These are phyloP conservation scores for Rhabdornis inornatus DNA, from an alignment of 2,113 vertebrate genomes.

Conservation along the genomic window DNA sequence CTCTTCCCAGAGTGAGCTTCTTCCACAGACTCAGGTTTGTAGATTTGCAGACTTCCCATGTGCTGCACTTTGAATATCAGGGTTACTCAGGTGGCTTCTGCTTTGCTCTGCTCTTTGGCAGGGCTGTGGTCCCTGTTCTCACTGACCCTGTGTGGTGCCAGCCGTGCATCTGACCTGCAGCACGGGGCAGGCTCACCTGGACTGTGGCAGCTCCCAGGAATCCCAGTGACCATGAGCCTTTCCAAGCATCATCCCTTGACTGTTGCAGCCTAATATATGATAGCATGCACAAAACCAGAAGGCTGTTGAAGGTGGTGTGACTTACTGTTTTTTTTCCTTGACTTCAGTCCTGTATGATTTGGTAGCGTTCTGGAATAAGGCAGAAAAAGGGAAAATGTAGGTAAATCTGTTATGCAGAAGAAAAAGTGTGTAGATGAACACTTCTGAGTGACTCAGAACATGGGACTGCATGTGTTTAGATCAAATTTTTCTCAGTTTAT, in stretches of 20 bases:
- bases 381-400: background rate
- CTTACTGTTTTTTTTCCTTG: background rate
- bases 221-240: too few species aligned
- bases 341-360: background rate
- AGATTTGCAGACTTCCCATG: rapidly evolving
- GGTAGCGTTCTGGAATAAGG: background rate
- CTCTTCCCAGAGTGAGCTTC: background rate
- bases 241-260: rapidly evolving
- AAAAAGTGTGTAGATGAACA: background rate
- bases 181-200: background rate
- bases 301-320: background rate
- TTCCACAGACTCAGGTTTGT: background rate
- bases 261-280: rapidly evolving
- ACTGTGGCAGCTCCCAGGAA: background rate
- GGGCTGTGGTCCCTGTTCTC: background rate
- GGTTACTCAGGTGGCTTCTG: background rate
- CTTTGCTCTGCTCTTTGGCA: rapidly evolving
- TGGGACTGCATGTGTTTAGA: background rate
- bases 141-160: rapidly evolving
- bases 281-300: background rate
- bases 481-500: background rate
- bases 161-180: rapidly evolving
- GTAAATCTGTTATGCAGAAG: background rate
- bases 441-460: background rate
- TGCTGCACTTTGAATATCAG: rapidly evolving